Evolutionary conservation across 2,888 invertebrate genomes (phyloP).

Genomic region (Lymantria dispar): DNA sequence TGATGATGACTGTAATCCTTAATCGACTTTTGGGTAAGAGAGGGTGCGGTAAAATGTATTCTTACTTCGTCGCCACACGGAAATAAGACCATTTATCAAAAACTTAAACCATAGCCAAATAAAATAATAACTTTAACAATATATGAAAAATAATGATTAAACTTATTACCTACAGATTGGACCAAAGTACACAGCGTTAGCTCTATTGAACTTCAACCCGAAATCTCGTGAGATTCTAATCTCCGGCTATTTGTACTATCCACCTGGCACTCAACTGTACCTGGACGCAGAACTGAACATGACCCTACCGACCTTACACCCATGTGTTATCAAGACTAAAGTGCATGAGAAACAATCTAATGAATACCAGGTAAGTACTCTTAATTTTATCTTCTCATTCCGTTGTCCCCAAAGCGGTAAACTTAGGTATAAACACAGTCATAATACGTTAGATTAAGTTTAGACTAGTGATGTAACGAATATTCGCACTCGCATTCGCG

Average conservation of each 20-base stretch:
- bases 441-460: no score
- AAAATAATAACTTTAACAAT: background rate
- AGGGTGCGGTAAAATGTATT: no score
- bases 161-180: conserved; percentile 52
- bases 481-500: no score
- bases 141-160: background rate
- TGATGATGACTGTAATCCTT: no score
- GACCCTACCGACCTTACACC: conserved; percentile 88
- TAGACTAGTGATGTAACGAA: no score
- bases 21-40: no score
- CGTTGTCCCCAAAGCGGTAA: no score
- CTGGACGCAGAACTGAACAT: conserved; percentile 88
- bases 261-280: conserved; percentile 85
- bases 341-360: conserved; percentile 85
- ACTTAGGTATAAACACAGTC: no score
- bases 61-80: no score
- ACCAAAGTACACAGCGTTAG: conserved; percentile 64
- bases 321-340: conserved; percentile 85
- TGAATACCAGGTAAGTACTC: conserved; percentile 85
- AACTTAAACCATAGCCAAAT: no score
- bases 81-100: no score
- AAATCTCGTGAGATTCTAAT: conserved; percentile 63
- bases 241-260: conserved; percentile 81
- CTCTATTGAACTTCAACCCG: conserved; percentile 69
- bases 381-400: no score